Evolutionary conservation across 2,888 invertebrate genomes (phyloP).

Genomic region (Odontocolon sp.): DNA sequence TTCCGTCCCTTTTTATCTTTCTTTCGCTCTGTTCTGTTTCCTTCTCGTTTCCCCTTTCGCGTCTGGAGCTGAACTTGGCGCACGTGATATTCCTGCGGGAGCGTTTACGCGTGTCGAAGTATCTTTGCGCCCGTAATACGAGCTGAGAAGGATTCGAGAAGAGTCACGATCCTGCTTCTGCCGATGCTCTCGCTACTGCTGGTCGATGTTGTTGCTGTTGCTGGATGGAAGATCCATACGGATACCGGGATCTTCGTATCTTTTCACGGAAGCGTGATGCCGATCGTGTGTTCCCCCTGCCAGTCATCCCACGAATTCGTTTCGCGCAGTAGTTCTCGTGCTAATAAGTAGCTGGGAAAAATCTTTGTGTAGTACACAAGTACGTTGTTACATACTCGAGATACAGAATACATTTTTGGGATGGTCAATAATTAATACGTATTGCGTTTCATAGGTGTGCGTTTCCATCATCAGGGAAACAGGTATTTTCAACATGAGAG

Average conservation of each 20-base stretch:
- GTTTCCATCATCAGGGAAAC: too few species aligned
- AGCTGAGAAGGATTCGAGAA: conserved; percentile 42
- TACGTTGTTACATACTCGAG: background rate
- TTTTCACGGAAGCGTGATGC: conserved; percentile 50
- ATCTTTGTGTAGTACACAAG: background rate
- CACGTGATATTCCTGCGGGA: conserved; percentile 58
- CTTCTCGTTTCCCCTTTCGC: conserved; percentile 6
- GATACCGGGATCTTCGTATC: conserved; percentile 54
- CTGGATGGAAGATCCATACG: conserved; percentile 48
- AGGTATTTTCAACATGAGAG: too few species aligned
- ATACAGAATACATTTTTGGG: background rate
- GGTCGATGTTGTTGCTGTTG: conserved; percentile 6
- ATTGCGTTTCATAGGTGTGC: too few species aligned
- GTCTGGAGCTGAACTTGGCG: conserved; percentile 25
- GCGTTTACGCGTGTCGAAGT: conserved; percentile 60
- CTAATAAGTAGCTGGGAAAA: conserved; percentile 58
- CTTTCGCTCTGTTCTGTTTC: conserved; percentile 2
- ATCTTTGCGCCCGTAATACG: conserved; percentile 59
- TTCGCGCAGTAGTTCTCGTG: conserved; percentile 47
- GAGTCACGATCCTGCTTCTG: conserved; percentile 54
- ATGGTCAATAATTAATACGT: too few species aligned
- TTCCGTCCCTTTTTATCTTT: conserved; percentile 35
- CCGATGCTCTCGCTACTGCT: background rate
- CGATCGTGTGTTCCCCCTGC: conserved; percentile 44
- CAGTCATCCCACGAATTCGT: conserved; percentile 54